Evolutionary conservation across 2,888 invertebrate genomes (phyloP).

Genomic region (Cheilosia vernalis): DNA sequence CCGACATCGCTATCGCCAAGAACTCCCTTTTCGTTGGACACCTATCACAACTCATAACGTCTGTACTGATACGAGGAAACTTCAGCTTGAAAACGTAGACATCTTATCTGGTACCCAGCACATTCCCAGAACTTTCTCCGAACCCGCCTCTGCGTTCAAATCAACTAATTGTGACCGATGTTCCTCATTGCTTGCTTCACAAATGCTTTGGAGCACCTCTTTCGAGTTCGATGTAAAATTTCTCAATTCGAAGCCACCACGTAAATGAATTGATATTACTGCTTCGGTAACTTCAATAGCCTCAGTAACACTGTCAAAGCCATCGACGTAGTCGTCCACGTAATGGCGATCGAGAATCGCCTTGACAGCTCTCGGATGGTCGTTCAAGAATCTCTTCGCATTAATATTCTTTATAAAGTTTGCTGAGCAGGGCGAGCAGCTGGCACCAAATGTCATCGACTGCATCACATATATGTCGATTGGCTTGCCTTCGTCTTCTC

Average conservation of each 20-base stretch:
- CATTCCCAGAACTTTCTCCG: conserved; percentile 67
- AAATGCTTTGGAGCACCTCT: neutral
- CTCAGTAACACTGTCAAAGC: conserved; percentile 28
- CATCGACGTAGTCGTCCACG: conserved; percentile 53
- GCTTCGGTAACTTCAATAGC: conserved; percentile 5
- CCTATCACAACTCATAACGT: neutral
- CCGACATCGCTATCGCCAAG: conserved; percentile 15
- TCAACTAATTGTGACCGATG: neutral
- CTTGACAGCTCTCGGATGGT: conserved; percentile 27
- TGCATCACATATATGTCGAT: conserved; percentile 44
- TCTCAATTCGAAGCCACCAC: conserved; percentile 15
- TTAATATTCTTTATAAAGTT: conserved; percentile 66
- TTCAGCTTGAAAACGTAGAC: conserved; percentile 29
- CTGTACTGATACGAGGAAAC: conserved; percentile 9
- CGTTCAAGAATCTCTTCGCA: conserved; percentile 7
- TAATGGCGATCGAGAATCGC: conserved; percentile 26
- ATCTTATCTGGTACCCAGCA: conserved; percentile 63
- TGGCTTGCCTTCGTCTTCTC: neutral
- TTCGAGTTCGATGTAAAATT: conserved; percentile 31
- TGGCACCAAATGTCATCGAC: conserved; percentile 56
- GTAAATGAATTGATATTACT: conserved; percentile 13
- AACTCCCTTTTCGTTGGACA: conserved; percentile 35
- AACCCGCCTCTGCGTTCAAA: conserved; percentile 9
- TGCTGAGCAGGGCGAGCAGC: conserved; percentile 47
- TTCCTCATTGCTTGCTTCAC: neutral